These are phyloP conservation scores for Pachypsylla venusta DNA, from an alignment of 1,140 invertebrate genomes.

Conservation along the genomic window DNA sequence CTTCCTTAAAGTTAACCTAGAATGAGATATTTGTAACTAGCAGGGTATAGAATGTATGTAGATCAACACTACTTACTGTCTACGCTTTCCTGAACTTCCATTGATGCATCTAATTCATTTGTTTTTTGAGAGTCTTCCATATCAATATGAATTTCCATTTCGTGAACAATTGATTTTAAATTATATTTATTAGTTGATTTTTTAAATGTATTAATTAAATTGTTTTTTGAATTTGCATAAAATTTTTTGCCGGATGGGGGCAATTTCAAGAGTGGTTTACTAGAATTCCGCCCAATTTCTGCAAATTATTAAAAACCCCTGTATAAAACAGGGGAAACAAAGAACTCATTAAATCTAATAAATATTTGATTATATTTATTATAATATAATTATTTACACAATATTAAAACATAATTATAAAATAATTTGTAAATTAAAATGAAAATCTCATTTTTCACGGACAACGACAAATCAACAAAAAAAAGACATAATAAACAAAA, in stretches of 20 bases:
- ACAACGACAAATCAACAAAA: too few relatives aligned
- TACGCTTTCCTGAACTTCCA: constrained; percentile 2
- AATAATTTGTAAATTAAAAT: too few relatives aligned
- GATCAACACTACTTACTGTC: too few relatives aligned
- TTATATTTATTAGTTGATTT: constrained; percentile 4
- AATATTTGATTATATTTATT: too few relatives aligned
- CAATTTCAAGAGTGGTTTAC: constrained; percentile 3
- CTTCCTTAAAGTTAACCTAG: too few relatives aligned
- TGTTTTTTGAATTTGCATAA: constrained; percentile 3
- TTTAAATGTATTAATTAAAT: constrained; percentile 9
- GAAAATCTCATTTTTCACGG: too few relatives aligned
- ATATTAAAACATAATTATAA: too few relatives aligned
- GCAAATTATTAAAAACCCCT: constrained; percentile 9
- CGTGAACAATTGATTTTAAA: neutral
- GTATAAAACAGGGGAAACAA: constrained; percentile 3
- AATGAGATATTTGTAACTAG: too few relatives aligned
- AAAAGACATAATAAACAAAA: too few relatives aligned
- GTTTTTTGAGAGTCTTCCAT: neutral
- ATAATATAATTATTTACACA: too few relatives aligned
- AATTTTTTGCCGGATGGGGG: constrained; percentile 6
- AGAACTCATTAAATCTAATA: constrained; percentile 12
- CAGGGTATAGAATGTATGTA: too few relatives aligned
- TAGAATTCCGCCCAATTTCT: constrained; percentile 9
- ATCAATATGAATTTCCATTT: constrained; percentile 5
- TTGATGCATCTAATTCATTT: neutral